Base-by-base conservation (phyloP, 2,113 vertebrate genomes). In the Indri indri region DNA sequence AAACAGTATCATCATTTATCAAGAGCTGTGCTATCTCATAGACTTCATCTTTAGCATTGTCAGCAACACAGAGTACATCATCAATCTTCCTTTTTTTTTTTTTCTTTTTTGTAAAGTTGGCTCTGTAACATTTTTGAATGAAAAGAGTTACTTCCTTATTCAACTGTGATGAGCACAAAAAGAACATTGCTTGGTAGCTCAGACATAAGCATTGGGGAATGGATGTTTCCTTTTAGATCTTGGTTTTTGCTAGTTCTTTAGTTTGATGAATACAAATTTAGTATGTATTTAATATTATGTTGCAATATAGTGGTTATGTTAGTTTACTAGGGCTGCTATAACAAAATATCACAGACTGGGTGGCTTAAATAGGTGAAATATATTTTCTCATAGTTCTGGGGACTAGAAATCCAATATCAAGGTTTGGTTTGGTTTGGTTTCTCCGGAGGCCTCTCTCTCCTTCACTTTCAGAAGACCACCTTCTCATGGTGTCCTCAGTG, bases 21-120 rank as follows among this genome's bases (percentile, higher is more conserved):
- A 97, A 87, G 50, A 73, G 34, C 52, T 86, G n/a, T 83, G 59
- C 45, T 91, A 50, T 95, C 68, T 77, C 59, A 27, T 18, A 86
- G 42, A 91, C 91, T 95, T 95, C 91, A 89, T 93, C 63, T 71
- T 94, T 65, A 74, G 50, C 68, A 91, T 79, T 96, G 96, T 97
- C 96, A 98, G 76, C 79, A 70, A 59, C 34, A 70, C 12, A n/a
- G n/a, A 84, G 14, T 32, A 8, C 4, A 91, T 87, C 86, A 97
- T 96, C 83, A 86, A 90, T 97, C 97, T 92, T 92, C 30, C 17
- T 47, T 4, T 27, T 47, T 57, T n/a, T 50, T 37, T 81, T 6
- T n/a, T 27, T 73, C 86, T 50, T 65, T 83, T 37, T 9, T 59
- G 4, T 25, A 63, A 93, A 94, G 42, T 65, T 92, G 3, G 0